These are phyloP conservation scores for Macropus fuliginosus DNA, from an alignment of 2,797 vertebrate genomes.

Conservation along the genomic window DNA sequence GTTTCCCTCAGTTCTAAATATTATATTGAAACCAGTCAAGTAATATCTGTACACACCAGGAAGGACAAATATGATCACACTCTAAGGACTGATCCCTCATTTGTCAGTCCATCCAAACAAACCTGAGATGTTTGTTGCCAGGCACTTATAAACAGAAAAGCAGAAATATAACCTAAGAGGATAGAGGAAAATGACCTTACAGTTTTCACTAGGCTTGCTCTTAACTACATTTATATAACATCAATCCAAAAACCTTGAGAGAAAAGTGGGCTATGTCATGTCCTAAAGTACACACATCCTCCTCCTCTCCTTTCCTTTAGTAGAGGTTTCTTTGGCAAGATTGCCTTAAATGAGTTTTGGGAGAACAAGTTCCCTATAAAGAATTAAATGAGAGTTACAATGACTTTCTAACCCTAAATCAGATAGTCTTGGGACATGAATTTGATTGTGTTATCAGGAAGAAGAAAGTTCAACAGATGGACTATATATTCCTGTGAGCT, in stretches of 20 bases:
- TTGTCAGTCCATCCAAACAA: background rate
- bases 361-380: background rate
- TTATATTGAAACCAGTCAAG: background rate
- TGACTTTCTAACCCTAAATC: background rate
- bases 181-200: background rate
- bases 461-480: background rate
- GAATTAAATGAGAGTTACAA: background rate
- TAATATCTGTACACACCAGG: background rate
- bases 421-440: background rate
- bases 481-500: background rate
- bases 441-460: background rate
- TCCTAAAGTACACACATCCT: background rate
- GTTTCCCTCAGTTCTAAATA: background rate
- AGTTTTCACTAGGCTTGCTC: background rate
- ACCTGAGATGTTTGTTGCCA: background rate
- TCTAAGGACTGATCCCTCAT: background rate
- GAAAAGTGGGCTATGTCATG: background rate
- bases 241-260: background rate
- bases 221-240: background rate
- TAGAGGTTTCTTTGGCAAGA: background rate
- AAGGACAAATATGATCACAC: background rate
- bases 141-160: background rate
- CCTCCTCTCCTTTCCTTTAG: background rate
- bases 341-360: background rate
- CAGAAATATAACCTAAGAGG: background rate